phyloP scores from a whole-genome alignment of 1,140 invertebrate species.

The Zaprionus nigranus region DNA sequence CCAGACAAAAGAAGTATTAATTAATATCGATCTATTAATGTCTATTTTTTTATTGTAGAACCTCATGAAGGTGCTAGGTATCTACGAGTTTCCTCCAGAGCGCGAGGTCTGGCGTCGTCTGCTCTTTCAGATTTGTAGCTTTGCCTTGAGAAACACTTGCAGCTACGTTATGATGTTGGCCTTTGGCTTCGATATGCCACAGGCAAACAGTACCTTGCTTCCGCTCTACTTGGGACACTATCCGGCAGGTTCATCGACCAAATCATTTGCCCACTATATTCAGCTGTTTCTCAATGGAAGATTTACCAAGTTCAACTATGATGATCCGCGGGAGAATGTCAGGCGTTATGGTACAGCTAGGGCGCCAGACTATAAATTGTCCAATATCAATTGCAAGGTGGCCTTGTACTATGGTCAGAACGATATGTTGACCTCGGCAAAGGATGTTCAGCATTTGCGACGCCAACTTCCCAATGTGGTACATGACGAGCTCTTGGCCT shows the following conservation, averaged over 20 bases:
- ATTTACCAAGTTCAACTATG: constrained; percentile 54
- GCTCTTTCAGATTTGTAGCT: constrained; percentile 40
- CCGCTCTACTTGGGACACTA: constrained; percentile 42
- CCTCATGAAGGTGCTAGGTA: constrained; percentile 33
- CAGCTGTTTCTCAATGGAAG: constrained; percentile 54
- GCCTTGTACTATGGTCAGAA: constrained; percentile 63
- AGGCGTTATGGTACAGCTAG: constrained; percentile 24
- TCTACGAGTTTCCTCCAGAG: constrained; percentile 63
- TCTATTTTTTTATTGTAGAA: constrained; percentile 7
- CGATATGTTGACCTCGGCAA: constrained; percentile 40
- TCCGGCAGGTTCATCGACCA: constrained; percentile 46
- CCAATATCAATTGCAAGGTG: constrained; percentile 60
- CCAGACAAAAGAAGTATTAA: not conserved
- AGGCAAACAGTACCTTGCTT: constrained; percentile 81
- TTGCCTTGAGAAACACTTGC: constrained; percentile 84
- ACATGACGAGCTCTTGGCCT: constrained; percentile 76
- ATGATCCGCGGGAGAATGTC: constrained; percentile 31
- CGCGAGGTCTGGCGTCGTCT: constrained; percentile 53
- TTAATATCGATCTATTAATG: not conserved
- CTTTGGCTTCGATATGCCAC: constrained; percentile 85
- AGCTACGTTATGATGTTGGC: constrained; percentile 85
- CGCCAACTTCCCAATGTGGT: constrained; percentile 83
- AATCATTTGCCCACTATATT: constrained; percentile 43
- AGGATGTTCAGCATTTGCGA: constrained; percentile 76
- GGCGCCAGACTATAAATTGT: constrained; percentile 58